These are phyloP conservation scores for Craseonycteris thonglongyai DNA, from an alignment of 2,113 vertebrate species.

Conservation along the genomic window DNA sequence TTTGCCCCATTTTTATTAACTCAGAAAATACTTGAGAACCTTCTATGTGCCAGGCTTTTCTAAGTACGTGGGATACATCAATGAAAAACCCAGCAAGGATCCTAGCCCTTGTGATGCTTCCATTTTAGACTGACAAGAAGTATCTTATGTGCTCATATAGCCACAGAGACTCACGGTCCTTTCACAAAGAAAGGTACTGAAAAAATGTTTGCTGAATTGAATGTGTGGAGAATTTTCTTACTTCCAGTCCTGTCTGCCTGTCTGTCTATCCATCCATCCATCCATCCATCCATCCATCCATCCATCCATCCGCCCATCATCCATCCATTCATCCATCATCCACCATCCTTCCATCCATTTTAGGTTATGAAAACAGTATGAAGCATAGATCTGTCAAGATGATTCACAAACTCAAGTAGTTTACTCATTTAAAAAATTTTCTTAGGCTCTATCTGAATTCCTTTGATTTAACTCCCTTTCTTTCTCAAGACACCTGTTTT, in stretches of 20 bases:
- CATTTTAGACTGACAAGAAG: not conserved
- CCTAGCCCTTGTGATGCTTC: not conserved
- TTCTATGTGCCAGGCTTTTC: not conserved
- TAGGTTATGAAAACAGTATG: not conserved
- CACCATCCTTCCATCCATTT: not conserved
- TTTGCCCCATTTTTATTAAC: not conserved
- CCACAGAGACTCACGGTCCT: not conserved
- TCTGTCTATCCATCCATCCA: not conserved
- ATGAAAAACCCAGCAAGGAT: not conserved
- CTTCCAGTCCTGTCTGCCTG: not conserved
- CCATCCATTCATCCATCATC: not conserved
- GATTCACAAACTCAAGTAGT: not conserved
- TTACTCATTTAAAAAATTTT: constrained; percentile 37
- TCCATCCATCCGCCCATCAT: not conserved
- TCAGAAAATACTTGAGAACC: not conserved
- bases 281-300: not conserved
- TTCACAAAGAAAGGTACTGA: not conserved
- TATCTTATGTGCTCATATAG: not conserved
- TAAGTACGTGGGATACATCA: not conserved
- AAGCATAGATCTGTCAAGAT: constrained; percentile 19
- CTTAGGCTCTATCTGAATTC: not conserved
- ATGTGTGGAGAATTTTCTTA: not conserved
- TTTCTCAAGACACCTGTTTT: not conserved
- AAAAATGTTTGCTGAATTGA: not conserved
- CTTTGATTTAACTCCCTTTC: not conserved